These are phyloP conservation scores for Manacus vitellinus DNA, from an alignment of 2,113 vertebrate genomes.

Conservation along the genomic window DNA sequence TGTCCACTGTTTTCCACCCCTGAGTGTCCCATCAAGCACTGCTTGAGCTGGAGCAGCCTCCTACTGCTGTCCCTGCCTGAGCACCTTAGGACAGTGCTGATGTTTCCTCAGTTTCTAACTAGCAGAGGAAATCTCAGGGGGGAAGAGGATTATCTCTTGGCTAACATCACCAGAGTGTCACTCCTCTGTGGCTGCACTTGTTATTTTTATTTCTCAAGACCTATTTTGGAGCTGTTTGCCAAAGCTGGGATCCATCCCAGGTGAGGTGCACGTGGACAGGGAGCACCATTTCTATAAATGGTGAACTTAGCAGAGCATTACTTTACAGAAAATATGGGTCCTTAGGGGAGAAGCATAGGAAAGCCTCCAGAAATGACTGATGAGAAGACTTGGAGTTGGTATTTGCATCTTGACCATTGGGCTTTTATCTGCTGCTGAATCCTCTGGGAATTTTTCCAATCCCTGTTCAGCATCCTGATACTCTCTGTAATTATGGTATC, in stretches of 20 bases:
- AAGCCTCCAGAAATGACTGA: background rate
- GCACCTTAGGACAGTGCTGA: background rate
- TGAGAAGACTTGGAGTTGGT: background rate
- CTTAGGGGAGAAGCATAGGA: background rate
- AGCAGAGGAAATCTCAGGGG: background rate
- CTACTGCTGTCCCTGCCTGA: background rate
- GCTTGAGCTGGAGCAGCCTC: background rate
- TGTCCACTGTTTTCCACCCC: background rate
- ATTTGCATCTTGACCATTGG: background rate
- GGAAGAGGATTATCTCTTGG: background rate
- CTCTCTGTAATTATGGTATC: background rate
- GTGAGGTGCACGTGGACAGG: too few species aligned
- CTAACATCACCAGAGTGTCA: background rate
- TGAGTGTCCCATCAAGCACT: background rate
- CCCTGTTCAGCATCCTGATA: background rate
- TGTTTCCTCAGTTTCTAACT: background rate
- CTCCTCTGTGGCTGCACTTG: background rate
- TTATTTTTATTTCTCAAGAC: background rate
- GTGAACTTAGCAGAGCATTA: background rate
- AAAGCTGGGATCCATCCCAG: background rate
- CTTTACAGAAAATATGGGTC: background rate
- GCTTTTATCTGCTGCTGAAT: background rate
- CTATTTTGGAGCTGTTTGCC: background rate
- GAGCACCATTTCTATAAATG: too few species aligned
- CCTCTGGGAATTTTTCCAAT: background rate